Percentiles rank a stretch among this genome's conserved stretches.
Evolutionary conservation across 2,888 invertebrate genomes (phyloP).

Genomic region (Dryobotodes eremita): DNA sequence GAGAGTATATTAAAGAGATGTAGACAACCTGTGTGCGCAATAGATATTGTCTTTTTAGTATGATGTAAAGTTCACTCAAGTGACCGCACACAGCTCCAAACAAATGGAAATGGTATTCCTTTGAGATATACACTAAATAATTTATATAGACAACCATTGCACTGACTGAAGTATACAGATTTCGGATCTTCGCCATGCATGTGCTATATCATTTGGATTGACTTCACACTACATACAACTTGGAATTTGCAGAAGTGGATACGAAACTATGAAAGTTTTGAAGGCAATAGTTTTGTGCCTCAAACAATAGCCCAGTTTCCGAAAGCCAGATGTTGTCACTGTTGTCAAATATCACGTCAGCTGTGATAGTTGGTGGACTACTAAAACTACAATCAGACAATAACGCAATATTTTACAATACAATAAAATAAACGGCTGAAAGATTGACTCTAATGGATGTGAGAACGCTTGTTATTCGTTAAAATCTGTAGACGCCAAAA

Average conservation of each 20-base stretch:
- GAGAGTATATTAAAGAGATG: too few species aligned
- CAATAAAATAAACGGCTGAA: background rate
- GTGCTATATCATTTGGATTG: constrained; percentile 35
- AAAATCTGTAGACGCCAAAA: too few species aligned
- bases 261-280: background rate
- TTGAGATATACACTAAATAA: background rate
- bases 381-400: background rate
- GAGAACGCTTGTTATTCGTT: too few species aligned
- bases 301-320: background rate
- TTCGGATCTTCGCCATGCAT: constrained; percentile 22
- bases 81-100: background rate
- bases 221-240: constrained; percentile 34
- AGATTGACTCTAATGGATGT: background rate
- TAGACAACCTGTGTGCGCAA: too few species aligned
- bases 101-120: background rate
- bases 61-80: background rate
- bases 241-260: constrained; percentile 22
- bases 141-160: background rate
- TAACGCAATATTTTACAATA: background rate
- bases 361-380: background rate
- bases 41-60: background rate
- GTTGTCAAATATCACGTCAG: background rate
- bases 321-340: background rate
- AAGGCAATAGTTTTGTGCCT: background rate
- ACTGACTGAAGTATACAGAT: constrained; percentile 16